Conservation (phyloP, 2,797 vertebrate genomes). For the Botia kubotai region DNA sequence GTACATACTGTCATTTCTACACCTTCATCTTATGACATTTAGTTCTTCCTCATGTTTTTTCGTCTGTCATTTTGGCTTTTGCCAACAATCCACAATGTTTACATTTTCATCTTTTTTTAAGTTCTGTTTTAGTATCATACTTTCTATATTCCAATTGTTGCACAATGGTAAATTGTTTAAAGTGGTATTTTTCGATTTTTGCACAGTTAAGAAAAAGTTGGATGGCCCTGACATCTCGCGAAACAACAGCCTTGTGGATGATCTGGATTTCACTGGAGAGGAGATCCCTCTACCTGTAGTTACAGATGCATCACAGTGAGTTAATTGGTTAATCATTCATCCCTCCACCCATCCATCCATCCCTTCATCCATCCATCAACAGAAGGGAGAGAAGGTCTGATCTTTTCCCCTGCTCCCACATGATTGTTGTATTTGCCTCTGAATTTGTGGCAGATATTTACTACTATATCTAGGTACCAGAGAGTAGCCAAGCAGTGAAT, state of each 20-base stretch:
- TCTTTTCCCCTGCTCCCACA: background rate
- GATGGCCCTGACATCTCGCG: constrained; percentile 76
- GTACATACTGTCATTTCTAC: constrained; percentile 62
- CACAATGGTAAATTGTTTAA: background rate
- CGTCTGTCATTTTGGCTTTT: background rate
- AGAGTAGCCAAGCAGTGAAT: no score
- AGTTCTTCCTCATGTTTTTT: background rate
- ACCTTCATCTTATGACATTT: background rate
- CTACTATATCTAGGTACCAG: no score
- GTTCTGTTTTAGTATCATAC: background rate
- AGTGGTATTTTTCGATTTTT: background rate
- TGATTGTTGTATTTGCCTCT: background rate
- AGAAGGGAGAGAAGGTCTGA: background rate
- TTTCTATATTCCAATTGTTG: background rate
- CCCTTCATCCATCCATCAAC: constrained; percentile 43
- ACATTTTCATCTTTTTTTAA: background rate
- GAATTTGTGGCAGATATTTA: no score
- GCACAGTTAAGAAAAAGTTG: constrained; percentile 70
- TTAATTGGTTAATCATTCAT: constrained; percentile 44
- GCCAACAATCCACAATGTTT: background rate
- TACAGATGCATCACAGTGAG: constrained; percentile 81
- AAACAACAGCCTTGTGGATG: constrained; percentile 83
- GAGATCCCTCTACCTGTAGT: constrained; percentile 78
- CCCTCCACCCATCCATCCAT: constrained; percentile 30
- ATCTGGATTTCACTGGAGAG: constrained; percentile 80